phyloP scores from a whole-genome alignment of 2,797 vertebrate species.

The Pygocentrus nattereri region DNA sequence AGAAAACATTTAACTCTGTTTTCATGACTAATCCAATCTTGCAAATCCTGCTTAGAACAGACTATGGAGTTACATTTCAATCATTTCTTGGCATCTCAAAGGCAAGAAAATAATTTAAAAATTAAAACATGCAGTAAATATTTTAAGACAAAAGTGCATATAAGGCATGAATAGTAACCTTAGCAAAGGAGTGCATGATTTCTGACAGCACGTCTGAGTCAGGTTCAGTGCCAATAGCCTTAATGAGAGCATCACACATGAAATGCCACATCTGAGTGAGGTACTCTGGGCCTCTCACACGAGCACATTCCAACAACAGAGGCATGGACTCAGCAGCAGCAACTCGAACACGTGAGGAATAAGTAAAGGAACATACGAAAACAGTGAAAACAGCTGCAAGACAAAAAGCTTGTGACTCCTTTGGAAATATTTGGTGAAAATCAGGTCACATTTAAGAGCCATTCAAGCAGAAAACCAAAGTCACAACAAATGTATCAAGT shows the following conservation, averaged over 20 bases:
- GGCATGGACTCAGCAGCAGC: slow-evolving; percentile 98
- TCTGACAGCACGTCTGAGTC: slow-evolving; percentile 97
- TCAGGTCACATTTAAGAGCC: too few species aligned
- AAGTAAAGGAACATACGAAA: slow-evolving; percentile 39
- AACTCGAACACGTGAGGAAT: slow-evolving; percentile 88
- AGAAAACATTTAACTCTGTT: too few species aligned
- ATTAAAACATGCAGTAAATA: neutral
- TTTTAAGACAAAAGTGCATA: too few species aligned
- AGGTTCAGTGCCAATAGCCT: slow-evolving; percentile 96
- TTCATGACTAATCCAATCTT: too few species aligned
- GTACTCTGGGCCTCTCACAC: slow-evolving; percentile 94
- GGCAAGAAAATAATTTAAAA: neutral
- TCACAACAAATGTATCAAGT: too few species aligned
- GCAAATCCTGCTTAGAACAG: too few species aligned
- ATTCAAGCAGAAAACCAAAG: too few species aligned
- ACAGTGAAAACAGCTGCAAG: neutral
- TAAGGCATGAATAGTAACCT: slow-evolving; percentile 77
- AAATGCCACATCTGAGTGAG: slow-evolving; percentile 99
- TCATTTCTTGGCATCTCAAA: too few species aligned
- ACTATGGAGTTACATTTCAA: too few species aligned
- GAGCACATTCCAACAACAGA: slow-evolving; percentile 92
- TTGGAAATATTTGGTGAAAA: neutral
- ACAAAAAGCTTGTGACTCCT: neutral
- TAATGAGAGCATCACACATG: slow-evolving; percentile 98
- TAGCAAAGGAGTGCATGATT: slow-evolving; percentile 99